Evolutionary conservation across 2,113 vertebrate genomes (phyloP).

Genomic region (Cyanocitta stelleri): DNA sequence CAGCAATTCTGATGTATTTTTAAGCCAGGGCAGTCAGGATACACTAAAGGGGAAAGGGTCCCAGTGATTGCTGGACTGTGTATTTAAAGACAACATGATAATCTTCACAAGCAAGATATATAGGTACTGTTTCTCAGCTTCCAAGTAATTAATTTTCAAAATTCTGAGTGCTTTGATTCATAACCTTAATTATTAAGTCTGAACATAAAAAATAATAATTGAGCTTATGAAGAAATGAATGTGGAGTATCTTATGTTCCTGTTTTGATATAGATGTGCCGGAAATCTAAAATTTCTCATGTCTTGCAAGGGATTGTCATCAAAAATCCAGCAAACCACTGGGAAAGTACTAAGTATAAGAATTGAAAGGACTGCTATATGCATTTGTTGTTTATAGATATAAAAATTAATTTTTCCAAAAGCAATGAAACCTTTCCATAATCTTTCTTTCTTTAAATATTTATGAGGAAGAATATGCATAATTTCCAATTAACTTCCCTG

Average conservation of each 20-base stretch:
- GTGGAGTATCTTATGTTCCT: not conserved
- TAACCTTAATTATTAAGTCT: not conserved
- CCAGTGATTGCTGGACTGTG: not conserved
- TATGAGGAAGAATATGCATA: conserved; percentile 20
- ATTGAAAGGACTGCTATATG: not conserved
- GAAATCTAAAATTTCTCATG: not conserved
- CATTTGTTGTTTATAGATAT: not conserved
- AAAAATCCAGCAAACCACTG: not conserved
- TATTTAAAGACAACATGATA: not conserved
- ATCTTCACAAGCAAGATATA: not conserved
- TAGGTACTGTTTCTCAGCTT: not conserved
- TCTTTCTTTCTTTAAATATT: conserved; percentile 48
- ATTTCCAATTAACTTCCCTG: conserved; percentile 32
- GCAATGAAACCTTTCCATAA: not conserved
- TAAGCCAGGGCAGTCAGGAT: not conserved
- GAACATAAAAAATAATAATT: not conserved
- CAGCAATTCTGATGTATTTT: not conserved
- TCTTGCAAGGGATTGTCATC: not conserved
- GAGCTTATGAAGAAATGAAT: not conserved
- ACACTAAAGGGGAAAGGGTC: not conserved
- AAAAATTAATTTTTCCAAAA: conserved; percentile 4
- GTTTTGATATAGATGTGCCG: not conserved
- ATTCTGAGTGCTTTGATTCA: not conserved
- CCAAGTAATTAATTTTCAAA: not conserved
- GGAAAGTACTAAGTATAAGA: not conserved